Percentiles rank a stretch among this genome's conserved stretches.
Conservation (phyloP, 2,113 vertebrate species). For the Fregetta grallaria region DNA sequence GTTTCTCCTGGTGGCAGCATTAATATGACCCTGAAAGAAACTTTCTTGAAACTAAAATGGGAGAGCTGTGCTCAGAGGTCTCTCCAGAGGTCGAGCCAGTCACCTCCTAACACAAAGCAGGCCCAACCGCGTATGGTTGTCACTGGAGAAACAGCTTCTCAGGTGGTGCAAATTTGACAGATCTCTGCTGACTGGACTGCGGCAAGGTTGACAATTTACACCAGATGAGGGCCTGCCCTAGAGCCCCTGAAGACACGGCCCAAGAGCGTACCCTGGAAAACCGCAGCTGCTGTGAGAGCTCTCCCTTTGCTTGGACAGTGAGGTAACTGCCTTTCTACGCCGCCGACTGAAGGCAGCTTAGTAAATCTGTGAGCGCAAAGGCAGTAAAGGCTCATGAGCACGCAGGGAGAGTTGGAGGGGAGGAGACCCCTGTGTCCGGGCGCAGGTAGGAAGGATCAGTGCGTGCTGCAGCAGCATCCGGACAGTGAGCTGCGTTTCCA, state of each 20-base stretch:
- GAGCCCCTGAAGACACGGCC: neutral
- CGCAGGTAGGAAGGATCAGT: neutral
- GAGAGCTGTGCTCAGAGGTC: neutral
- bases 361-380: neutral
- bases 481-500: neutral
- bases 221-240: neutral
- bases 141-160: neutral
- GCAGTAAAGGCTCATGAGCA: neutral
- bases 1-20: neutral
- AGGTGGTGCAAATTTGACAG: neutral
- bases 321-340: neutral
- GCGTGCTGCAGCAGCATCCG: neutral
- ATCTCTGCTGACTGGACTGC: neutral
- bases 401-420: neutral
- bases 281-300: neutral
- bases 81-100: neutral
- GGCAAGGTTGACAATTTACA: neutral
- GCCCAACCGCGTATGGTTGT: neutral
- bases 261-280: neutral
- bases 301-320: neutral
- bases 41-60: neutral
- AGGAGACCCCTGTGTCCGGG: accelerated
- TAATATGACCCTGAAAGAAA: neutral
- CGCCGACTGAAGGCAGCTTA: accelerated
- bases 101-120: conserved; percentile 1